Evolutionary conservation across 2,888 invertebrate genomes (phyloP), one percentile per base, ranked within the genome.

Genomic region (Agapostemon virescens): DNA sequence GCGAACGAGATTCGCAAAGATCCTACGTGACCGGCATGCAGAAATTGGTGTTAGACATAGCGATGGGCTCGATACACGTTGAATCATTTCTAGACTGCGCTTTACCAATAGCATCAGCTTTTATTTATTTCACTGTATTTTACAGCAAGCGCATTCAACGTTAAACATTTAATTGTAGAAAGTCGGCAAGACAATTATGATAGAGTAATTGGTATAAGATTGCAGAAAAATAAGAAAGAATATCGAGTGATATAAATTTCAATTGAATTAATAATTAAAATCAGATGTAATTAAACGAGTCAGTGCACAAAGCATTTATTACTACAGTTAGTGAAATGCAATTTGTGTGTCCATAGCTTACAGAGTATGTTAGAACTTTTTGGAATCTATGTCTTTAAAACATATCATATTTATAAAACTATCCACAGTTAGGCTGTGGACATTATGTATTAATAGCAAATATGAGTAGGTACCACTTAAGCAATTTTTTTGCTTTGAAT

Each of bases 1-100:
- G 33, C 77, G 77, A 38, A 63, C 66, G 69, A 77, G 69, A 79
- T 77, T 79, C 64, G 66, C 64, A 70, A 77, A 66, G 66, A 69
- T 79, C 15, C 78, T 26, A 77, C 78, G 78, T 67, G 78, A 30
- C 15, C 11, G 6, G 78, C 69, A 58, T 66, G 9, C 4, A 5
- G 17, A 55, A 52, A n/a, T n/a, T 40, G 6, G 20, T 33, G 40
- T 38, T 42, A 64, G 23, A 64, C 15, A 23, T 64, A 76, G 78
- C 36, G 77, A 78, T 66, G 77, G 77, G 13, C 36, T 52, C 17
- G 23, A 55, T 20, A 26, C 42, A 38, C 63, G 42, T 23, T 26
- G n/a, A 38, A 36, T 63, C 36, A 20, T 45, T n/a, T 33, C 26
- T 20, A 17, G 33, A 7, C 63, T 36, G 13, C 63, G n/a, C n/a